Evolutionary conservation across 2,888 invertebrate genomes (phyloP).

Genomic region (Allolobophora icterica): DNA sequence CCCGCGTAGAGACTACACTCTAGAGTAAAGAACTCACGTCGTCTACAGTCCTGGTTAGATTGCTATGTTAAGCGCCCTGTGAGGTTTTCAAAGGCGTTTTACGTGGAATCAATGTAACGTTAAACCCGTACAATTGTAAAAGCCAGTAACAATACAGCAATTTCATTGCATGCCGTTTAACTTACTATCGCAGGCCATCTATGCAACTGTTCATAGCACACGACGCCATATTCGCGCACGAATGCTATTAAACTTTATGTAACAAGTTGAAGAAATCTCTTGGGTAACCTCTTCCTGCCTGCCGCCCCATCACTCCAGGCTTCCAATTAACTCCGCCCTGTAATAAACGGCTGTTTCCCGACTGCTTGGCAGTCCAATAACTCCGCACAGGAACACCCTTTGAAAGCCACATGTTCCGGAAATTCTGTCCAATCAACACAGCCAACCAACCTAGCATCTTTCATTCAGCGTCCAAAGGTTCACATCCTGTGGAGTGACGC

Average conservation of each 20-base stretch:
- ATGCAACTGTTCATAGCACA: background rate
- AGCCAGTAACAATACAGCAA: background rate
- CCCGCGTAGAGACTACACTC: too few species aligned
- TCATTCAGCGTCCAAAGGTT: background rate
- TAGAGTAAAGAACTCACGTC: too few species aligned
- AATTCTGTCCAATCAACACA: background rate
- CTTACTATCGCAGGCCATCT: background rate
- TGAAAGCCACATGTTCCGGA: slow-evolving; percentile 11
- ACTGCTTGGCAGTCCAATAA: background rate
- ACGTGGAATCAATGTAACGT: background rate
- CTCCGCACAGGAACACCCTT: background rate
- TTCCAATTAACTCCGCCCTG: background rate
- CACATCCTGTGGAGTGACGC: background rate
- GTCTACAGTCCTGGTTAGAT: too few species aligned
- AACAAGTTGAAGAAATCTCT: background rate
- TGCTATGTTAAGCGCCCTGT: too few species aligned
- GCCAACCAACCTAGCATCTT: background rate
- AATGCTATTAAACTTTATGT: background rate
- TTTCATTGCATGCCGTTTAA: background rate
- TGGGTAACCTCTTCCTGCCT: background rate
- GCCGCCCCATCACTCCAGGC: background rate
- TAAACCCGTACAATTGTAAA: background rate
- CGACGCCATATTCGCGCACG: background rate
- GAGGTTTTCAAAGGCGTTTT: too few species aligned
- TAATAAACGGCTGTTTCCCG: background rate